phyloP scores from a whole-genome alignment of 2,888 invertebrate genomes.

The Cerastis rubricosa region DNA sequence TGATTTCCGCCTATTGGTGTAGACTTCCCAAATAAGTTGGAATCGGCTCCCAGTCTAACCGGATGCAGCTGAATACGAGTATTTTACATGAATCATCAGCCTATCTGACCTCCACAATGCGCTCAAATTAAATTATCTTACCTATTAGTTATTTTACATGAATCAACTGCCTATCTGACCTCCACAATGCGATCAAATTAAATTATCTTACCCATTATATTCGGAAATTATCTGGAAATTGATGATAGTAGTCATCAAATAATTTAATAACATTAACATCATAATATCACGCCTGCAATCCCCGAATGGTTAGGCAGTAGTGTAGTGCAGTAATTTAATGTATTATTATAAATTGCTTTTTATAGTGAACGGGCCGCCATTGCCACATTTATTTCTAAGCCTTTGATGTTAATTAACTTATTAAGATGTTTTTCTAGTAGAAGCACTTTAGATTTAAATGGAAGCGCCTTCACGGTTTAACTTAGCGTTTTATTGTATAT shows the following conservation, averaged over 20 bases:
- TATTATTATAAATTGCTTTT: conserved; percentile 9
- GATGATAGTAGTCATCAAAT: background rate
- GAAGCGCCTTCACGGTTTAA: conserved; percentile 62
- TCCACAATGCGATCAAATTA: background rate
- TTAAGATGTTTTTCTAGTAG: conserved; percentile 62
- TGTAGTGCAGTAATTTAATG: background rate
- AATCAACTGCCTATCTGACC: background rate
- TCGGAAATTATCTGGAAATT: background rate
- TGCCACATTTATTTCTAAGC: conserved; percentile 54
- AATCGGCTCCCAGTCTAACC: background rate
- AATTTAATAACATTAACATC: no score
- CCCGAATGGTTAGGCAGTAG: no score
- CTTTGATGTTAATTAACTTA: conserved; percentile 65
- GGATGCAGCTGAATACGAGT: background rate
- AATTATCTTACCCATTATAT: background rate
- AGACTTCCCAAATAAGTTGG: background rate
- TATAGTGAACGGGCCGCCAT: conserved; percentile 45
- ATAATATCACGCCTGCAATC: no score
- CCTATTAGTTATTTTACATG: background rate
- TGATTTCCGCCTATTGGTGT: background rate
- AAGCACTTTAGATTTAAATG: conserved; percentile 61
- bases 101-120: background rate
- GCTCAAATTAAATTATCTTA: background rate
- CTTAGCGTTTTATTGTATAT: conserved; percentile 53
- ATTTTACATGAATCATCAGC: background rate